Evolutionary conservation across 2,797 vertebrate genomes (phyloP), one percentile per base, ranked within the genome.

Genomic region (Apodemus agrarius): DNA sequence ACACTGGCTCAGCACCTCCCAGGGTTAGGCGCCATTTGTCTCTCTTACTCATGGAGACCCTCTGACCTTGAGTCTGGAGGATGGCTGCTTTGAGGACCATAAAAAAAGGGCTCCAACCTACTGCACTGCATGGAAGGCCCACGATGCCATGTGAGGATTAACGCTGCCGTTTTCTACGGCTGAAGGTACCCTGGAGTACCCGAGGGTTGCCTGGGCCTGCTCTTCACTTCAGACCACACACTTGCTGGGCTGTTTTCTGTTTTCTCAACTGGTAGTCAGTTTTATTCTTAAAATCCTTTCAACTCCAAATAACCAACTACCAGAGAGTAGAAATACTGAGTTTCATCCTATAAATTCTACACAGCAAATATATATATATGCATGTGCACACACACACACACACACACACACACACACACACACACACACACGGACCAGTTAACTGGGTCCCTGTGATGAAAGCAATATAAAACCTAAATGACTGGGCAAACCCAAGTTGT

Each of bases 11-110:
- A 75, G 72, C 6, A 0, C 43, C 54, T 82, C 46, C 17, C 21
- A 12, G 11, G 0, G 0, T 0, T 10, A 46, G 37, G 19, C 14
- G 26, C 54, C 11, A 0, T 11, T 14, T 6, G 1, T 85, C 59
- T 40, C 19, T 4, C 49, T 54, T 69, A 61, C 22, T 54, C 6
- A 4, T 57, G 49, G 49, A 85, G 78, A 79, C 49, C 6, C 63
- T 59, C 69, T 88, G 24, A 46, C 10, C 0, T 1, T 49, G 74
- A 67, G 40, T 54, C 57, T 63, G 22, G 83, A 63, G 52, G 59
- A 37, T 37, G 16, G 57, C 54, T 54, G 63, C 17, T 17, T 13
- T 69, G 13, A 31, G 2, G 65, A 54, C 57, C 9, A 4, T 0
- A 43, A 69, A 95, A 76, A 37, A 26, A 69, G 17, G 19, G 31